Evolutionary conservation across 2,113 vertebrate species (phyloP), one percentile per base, ranked within the genome.

Genomic region (Riparia riparia): DNA sequence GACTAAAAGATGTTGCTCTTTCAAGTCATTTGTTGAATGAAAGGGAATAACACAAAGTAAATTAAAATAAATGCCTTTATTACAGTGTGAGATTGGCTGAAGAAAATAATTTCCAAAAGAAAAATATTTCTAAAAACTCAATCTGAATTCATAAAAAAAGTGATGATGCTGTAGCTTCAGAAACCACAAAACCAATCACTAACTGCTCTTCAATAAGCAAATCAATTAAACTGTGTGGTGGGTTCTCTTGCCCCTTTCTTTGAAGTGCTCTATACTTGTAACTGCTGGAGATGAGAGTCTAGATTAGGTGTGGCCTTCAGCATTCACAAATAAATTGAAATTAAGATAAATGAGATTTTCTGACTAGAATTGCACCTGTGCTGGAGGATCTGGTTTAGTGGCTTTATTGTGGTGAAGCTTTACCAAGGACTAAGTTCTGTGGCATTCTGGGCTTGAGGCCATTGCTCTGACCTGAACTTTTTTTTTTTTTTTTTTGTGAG

Each of bases 191-290:
- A 31, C 45, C 9, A 44, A 19, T 57, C 31, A 44, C 37, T 44
- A 65, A 69, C 19, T 63, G 26, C 31, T 71, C 47, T 66, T 86
- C 25, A n/a, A 8, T 26, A 60, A 61, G 9, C 10, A 65, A 76
- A 70, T 14, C 0, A 0, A 34, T 82, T 49, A n/a, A 81, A 42
- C 9, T 28, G 6, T 20, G 76, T 41, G 11, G 5, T 56, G 37
- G 3, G 20, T 21, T 84, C 61, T 78, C n/a, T 73, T 66, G 50
- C 19, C 16, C 16, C 26, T 89, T 63, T 49, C 45, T 71, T 29
- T 25, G 9, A 77, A 39, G 34, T 45, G 32, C 24, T 93, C 58
- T 61, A 39, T n/a, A 32, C 12, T 69, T n/a, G 14, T 44, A 15
- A 26, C 39, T 56, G 31, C 64, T 64, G 28, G 25, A 64, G 34